A percentile compares a stretch with the other conserved stretches of the same genome.
phyloP scores from a whole-genome alignment of 2,113 vertebrate genomes.

The Varanus salvator region DNA sequence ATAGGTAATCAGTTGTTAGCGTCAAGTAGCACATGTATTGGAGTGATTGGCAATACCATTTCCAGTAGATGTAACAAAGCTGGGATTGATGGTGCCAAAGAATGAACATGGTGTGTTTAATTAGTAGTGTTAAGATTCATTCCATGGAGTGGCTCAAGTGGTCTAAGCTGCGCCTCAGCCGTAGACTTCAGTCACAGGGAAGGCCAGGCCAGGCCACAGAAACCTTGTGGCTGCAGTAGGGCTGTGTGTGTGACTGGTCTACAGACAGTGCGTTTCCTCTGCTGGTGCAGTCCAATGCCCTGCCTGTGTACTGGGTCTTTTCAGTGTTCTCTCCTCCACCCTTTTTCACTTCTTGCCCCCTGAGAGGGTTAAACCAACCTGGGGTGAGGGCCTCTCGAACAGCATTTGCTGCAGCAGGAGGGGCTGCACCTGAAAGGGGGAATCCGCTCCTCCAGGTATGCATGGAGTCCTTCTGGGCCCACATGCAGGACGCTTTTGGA shows the following conservation, averaged over 20 bases:
- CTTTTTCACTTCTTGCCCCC: neutral
- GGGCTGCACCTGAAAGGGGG: neutral
- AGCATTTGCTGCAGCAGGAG: neutral
- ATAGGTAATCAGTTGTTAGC: conserved; percentile 58
- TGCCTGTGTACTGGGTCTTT: neutral
- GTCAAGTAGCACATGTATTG: conserved; percentile 60
- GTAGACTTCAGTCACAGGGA: neutral
- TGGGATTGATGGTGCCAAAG: conserved; percentile 72
- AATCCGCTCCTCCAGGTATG: neutral
- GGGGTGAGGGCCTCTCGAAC: no score
- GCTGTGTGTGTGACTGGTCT: neutral
- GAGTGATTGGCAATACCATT: conserved; percentile 69
- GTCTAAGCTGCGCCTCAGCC: no score
- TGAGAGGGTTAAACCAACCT: neutral
- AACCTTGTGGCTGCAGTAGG: neutral
- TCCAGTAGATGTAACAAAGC: conserved; percentile 69
- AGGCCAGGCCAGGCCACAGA: neutral
- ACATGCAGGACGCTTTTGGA: neutral
- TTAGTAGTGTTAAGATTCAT: neutral
- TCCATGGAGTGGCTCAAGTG: neutral
- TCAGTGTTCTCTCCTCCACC: neutral
- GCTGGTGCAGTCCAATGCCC: neutral
- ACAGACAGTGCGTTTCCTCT: neutral
- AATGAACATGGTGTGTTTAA: neutral
- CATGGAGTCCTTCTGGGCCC: neutral